Conservation (phyloP, 35 echinoderm and acorn worm species). For the Ophioderma brevispina region DNA sequence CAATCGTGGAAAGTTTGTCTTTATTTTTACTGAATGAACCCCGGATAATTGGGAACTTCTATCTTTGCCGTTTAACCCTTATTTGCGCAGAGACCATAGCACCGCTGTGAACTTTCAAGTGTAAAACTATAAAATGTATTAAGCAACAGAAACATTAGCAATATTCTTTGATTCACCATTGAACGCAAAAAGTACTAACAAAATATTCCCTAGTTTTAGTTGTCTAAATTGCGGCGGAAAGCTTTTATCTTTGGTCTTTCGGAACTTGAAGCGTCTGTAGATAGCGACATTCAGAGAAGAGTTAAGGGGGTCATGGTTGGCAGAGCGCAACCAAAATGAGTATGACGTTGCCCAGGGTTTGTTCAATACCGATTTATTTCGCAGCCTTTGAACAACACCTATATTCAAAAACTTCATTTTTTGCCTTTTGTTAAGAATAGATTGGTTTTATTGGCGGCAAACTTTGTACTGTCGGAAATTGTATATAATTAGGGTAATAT, state of each 20-base stretch:
- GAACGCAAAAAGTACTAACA: background rate
- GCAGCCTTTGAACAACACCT: background rate
- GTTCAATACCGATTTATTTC: background rate
- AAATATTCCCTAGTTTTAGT: background rate
- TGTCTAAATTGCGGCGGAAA: background rate
- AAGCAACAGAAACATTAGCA: background rate
- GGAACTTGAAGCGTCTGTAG: background rate
- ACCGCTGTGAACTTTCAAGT: background rate
- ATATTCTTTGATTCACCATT: background rate
- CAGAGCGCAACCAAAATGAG: background rate
- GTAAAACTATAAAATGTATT: background rate
- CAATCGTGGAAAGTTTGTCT: too few species aligned
- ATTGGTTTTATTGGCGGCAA: background rate
- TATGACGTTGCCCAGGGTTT: background rate
- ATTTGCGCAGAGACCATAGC: background rate
- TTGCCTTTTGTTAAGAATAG: background rate
- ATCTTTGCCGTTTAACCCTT: too few species aligned
- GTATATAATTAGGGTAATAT: slow-evolving; percentile 7
- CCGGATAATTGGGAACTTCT: too few species aligned
- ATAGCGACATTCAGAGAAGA: background rate
- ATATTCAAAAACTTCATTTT: background rate
- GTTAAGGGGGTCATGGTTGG: background rate
- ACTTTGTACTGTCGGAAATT: slow-evolving; percentile 1
- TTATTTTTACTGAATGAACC: too few species aligned
- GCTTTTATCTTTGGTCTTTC: background rate